A percentile compares a stretch with the other conserved stretches of the same genome.
phyloP scores from a whole-genome alignment of 2,888 invertebrate species.

The Cataglyphis cursor region DNA sequence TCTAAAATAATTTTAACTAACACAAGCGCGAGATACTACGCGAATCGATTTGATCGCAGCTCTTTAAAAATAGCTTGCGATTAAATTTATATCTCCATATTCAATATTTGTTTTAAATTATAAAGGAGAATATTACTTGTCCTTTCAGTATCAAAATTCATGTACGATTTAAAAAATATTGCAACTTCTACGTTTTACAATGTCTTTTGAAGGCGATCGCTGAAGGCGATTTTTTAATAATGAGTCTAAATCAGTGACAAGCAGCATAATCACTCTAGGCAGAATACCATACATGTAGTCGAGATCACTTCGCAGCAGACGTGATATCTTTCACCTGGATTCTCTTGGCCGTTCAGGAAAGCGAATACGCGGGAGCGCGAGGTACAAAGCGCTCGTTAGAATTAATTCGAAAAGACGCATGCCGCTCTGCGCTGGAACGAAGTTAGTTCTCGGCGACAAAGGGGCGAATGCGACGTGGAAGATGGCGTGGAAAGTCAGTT shows the following conservation, averaged over 20 bases:
- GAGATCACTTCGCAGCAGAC: neutral
- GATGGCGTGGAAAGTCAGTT: constrained; percentile 49
- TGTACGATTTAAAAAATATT: neutral
- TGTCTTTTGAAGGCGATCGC: neutral
- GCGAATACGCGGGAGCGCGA: constrained; percentile 37
- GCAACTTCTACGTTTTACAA: neutral
- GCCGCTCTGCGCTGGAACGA: constrained; percentile 47
- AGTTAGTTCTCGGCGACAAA: constrained; percentile 61
- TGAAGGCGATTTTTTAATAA: neutral
- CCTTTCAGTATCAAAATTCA: neutral
- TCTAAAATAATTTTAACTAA: neutral
- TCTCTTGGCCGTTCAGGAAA: constrained; percentile 19
- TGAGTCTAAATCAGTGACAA: neutral
- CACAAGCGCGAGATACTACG: neutral
- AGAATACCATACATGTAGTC: neutral
- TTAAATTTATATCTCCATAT: neutral
- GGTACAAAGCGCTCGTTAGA: constrained; percentile 61
- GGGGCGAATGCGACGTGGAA: constrained; percentile 38
- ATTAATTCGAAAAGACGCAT: constrained; percentile 64
- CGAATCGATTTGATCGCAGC: neutral
- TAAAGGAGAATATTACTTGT: neutral
- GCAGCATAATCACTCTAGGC: neutral
- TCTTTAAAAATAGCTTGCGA: neutral
- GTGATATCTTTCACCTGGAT: constrained; percentile 22
- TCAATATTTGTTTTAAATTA: neutral